Evolutionary conservation across 2,888 invertebrate species (phyloP), one percentile per base, ranked within the genome.

Genomic region (Drosophila monieri): DNA sequence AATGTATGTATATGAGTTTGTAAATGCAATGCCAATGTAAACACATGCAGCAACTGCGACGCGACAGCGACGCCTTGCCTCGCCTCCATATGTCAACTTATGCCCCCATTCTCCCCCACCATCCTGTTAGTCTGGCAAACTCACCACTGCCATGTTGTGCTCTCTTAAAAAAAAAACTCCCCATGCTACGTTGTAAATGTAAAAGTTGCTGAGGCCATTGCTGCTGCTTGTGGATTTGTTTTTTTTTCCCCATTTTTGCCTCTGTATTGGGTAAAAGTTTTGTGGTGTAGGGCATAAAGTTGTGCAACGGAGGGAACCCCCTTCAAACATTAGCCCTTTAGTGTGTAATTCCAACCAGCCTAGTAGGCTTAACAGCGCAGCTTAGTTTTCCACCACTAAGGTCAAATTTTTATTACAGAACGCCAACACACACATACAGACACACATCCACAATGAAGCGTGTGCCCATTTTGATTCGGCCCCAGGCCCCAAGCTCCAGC

Each of bases 141-240:
- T 44, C 65, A 66, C 65, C 65, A 69, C 27, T 9, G 37, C 48
- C 44, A 49, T 60, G 43, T 48, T 49, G 25, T 60, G 39, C 64
- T 64, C 64, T 64, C 37, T 14, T 23, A 35, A 27, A 30, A 32
- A 44, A 56, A 57, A 67, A 55, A 60, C 49, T 69, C 69, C 61
- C 69, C 69, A 69, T 61, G 69, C 69, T 70, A 70, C 69, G 69
- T 69, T 61, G 69, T 69, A 70, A 69, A 69, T 69, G 69, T 69
- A 70, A 69, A 61, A 69, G 70, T 70, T 39, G 54, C 37, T 67
- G 41, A 48, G 58, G 58, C 54, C 53, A 52, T 54, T 56, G 60
- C 54, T 53, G 60, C 5, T 6, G 47, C 47, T 54, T 30, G 47
- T 61, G 21, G 18, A 18, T 57, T n/a, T n/a, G n/a, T n/a, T n/a